Evolutionary conservation across 2,888 invertebrate genomes (phyloP).

Genomic region (Diaphora mendica): DNA sequence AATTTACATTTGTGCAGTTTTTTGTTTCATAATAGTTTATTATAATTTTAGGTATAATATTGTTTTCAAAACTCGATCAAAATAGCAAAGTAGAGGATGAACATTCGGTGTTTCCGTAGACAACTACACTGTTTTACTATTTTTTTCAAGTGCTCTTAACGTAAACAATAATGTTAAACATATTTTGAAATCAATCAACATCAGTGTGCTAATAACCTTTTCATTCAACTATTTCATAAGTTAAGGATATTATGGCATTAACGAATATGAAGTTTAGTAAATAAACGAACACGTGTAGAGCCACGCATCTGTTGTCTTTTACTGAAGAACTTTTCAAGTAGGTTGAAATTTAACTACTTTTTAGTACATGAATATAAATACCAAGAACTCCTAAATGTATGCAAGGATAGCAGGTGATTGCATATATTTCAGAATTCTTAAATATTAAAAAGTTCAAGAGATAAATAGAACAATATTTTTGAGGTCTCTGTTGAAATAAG

Average conservation of each 20-base stretch:
- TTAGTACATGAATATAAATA: background rate
- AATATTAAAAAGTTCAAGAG: background rate
- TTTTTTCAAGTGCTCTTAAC: background rate
- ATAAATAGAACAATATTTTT: background rate
- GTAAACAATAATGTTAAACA: background rate
- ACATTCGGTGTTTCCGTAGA: background rate
- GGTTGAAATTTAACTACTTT: constrained; percentile 15
- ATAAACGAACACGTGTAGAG: constrained; percentile 50
- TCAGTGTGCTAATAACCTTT: constrained; percentile 16
- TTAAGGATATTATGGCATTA: constrained; percentile 42
- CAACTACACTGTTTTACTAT: background rate
- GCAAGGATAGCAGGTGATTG: background rate
- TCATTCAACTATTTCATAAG: constrained; percentile 30
- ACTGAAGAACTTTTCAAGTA: constrained; percentile 28
- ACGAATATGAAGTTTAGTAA: constrained; percentile 40
- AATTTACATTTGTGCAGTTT: constrained; percentile 19
- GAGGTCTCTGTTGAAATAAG: constrained; percentile 10
- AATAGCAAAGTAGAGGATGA: background rate
- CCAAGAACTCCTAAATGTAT: background rate
- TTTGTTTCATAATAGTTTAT: background rate
- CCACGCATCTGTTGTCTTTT: constrained; percentile 41
- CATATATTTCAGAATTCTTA: background rate
- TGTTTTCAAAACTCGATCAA: background rate
- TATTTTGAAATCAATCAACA: constrained; percentile 5
- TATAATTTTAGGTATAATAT: background rate